Percentiles rank a stretch among this genome's conserved stretches.
Conservation (phyloP, 2,888 invertebrate genomes). For the Drosophila fungiperda region DNA sequence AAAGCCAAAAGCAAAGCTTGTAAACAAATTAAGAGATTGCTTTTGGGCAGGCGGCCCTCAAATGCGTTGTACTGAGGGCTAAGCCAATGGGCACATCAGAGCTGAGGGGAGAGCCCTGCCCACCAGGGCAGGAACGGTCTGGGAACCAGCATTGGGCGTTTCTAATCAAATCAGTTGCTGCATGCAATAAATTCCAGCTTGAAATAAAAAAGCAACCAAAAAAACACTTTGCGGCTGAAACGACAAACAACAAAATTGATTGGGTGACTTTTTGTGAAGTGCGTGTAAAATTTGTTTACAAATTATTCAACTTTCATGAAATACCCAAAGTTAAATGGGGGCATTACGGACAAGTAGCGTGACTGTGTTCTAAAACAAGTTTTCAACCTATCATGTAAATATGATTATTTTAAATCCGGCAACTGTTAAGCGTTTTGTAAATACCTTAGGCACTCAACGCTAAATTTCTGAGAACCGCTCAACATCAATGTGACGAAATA, state of each 20-base stretch:
- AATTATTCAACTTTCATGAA: constrained; percentile 41
- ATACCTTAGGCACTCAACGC: constrained; percentile 6
- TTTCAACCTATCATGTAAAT: constrained; percentile 38
- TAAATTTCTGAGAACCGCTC: constrained; percentile 4
- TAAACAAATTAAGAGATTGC: constrained; percentile 79
- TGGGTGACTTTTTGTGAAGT: constrained; percentile 49
- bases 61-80: constrained; percentile 72
- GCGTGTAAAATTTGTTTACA: constrained; percentile 59
- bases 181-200: constrained; percentile 71
- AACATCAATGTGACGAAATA: background rate
- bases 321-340: background rate
- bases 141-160: constrained; percentile 67
- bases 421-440: constrained; percentile 37
- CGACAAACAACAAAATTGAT: constrained; percentile 64
- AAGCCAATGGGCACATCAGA: constrained; percentile 65
- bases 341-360: constrained; percentile 22
- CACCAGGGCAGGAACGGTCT: background rate
- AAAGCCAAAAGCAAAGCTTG: constrained; percentile 76
- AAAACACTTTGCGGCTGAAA: constrained; percentile 57
- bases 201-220: constrained; percentile 14
- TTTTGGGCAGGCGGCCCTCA: constrained; percentile 72
- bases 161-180: constrained; percentile 79
- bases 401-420: constrained; percentile 42
- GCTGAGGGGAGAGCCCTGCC: background rate
- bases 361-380: constrained; percentile 22